Conservation (phyloP, 2,888 invertebrate species). For the Scelioninae gen. 2 region DNA sequence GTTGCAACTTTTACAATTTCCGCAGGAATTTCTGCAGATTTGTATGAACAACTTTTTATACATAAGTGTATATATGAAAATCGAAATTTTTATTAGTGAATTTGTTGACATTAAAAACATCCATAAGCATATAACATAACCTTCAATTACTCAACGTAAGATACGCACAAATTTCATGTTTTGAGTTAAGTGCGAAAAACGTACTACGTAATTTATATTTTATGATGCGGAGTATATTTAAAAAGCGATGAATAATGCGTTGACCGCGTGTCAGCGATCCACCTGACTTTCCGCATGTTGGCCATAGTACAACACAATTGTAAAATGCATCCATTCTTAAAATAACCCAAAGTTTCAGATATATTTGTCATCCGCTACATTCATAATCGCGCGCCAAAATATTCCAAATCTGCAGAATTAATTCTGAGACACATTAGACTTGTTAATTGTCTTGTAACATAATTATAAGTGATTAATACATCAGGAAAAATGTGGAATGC, state of each 20-base stretch:
- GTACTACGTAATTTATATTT: constrained; percentile 14
- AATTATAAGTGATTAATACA: constrained; percentile 24
- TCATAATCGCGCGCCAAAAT: constrained; percentile 31
- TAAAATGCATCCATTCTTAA: constrained; percentile 15
- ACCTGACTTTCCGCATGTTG: constrained; percentile 2
- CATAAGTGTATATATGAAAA: too few species aligned
- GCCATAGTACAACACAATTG: constrained; percentile 18
- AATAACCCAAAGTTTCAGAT: constrained; percentile 25
- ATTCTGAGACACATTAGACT: constrained; percentile 21
- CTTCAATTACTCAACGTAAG: too few species aligned
- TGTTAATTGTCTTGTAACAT: constrained; percentile 38
- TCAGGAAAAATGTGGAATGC: background rate
- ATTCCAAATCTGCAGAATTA: constrained; percentile 20
- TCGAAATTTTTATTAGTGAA: too few species aligned
- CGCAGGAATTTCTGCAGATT: too few species aligned
- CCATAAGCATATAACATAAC: too few species aligned
- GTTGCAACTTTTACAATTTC: too few species aligned
- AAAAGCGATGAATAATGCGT: constrained; percentile 28
- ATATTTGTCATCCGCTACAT: constrained; percentile 29
- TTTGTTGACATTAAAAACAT: too few species aligned
- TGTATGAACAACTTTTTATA: too few species aligned
- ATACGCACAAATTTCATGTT: too few species aligned
- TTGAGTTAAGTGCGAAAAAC: constrained; percentile 5
- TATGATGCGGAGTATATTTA: constrained; percentile 9
- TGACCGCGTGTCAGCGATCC: constrained; percentile 16